phyloP scores from a whole-genome alignment of 2,797 vertebrate species.

The Acrossocheilus wenchowensis region DNA sequence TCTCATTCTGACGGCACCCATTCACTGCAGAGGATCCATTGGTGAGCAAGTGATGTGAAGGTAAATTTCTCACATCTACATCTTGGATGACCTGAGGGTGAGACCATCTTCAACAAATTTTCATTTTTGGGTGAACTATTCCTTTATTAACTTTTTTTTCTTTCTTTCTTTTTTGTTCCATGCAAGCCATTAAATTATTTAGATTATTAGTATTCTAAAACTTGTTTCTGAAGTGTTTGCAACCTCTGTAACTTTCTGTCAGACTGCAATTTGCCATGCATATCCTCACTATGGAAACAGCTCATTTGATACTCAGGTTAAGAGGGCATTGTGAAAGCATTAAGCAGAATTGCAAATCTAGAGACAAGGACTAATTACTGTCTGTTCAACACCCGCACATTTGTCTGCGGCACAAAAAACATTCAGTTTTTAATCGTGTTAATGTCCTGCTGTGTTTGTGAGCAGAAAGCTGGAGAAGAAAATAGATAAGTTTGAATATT shows the following conservation, averaged over 20 bases:
- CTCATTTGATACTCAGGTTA: conserved; percentile 9
- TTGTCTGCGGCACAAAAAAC: conserved; percentile 4
- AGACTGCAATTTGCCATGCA: background rate
- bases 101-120: background rate
- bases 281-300: conserved; percentile 17
- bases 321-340: background rate
- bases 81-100: background rate
- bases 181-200: background rate
- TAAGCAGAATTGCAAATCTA: background rate
- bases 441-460: background rate
- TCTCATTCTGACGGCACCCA: background rate
- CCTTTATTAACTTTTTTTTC: background rate
- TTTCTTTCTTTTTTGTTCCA: too few species aligned
- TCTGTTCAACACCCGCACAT: conserved; percentile 1
- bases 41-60: too few species aligned
- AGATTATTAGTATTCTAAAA: background rate
- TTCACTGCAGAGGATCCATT: background rate
- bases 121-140: background rate
- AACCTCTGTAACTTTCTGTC: background rate
- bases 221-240: background rate
- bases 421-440: background rate
- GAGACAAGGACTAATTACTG: conserved; percentile 1
- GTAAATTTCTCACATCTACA: too few species aligned
- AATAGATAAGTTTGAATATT: too few species aligned
- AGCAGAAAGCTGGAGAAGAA: background rate